phyloP scores from a whole-genome alignment of 2,888 invertebrate species.

The Hypolimnas misippus region DNA sequence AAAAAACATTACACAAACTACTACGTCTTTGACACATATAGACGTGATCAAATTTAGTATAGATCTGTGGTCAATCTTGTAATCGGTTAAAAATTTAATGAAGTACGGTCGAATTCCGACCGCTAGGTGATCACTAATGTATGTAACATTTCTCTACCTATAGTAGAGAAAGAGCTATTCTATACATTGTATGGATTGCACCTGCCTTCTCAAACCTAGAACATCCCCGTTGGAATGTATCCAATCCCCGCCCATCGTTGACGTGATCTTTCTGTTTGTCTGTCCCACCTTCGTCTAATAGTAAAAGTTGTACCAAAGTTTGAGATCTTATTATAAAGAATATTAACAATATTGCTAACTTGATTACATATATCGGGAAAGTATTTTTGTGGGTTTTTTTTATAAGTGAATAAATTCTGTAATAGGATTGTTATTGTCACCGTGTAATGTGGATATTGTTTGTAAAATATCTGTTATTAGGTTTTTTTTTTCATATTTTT shows the following conservation, averaged over 20 bases:
- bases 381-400: conserved; percentile 7
- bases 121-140: too few relatives aligned
- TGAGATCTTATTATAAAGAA: conserved; percentile 25
- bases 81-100: too few relatives aligned
- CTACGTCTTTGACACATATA: too few relatives aligned
- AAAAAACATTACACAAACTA: too few relatives aligned
- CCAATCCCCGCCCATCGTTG: conserved; percentile 44
- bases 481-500: too few relatives aligned
- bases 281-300: conserved; percentile 34
- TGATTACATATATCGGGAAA: conserved; percentile 5
- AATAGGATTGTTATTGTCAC: neutral
- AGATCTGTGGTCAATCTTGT: too few relatives aligned
- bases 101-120: too few relatives aligned
- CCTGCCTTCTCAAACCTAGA: conserved; percentile 23
- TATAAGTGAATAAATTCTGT: neutral
- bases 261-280: conserved; percentile 38
- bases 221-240: conserved; percentile 46
- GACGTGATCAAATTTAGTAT: too few relatives aligned
- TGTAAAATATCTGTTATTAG: too few relatives aligned
- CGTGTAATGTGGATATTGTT: too few relatives aligned
- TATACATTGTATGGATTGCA: conserved; percentile 6
- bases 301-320: conserved; percentile 30
- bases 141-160: neutral
- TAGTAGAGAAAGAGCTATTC: neutral
- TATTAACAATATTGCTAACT: conserved; percentile 19